Conservation (phyloP, 2,888 invertebrate species). For the Eupithecia exiguata region DNA sequence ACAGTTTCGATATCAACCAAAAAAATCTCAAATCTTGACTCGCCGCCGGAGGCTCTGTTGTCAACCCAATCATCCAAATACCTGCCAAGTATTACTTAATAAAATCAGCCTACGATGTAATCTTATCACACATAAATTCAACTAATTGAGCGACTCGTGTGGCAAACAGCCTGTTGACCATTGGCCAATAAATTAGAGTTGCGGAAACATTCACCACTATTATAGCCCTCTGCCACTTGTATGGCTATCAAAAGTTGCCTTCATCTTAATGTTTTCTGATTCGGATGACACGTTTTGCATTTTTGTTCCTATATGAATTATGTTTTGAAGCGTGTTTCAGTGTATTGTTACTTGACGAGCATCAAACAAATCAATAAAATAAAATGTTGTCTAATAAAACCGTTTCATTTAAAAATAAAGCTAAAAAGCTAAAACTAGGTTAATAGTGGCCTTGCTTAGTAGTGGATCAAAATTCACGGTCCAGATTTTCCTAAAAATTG, state of each 20-base stretch:
- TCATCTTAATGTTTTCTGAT: neutral
- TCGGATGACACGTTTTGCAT: neutral
- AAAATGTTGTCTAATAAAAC: too few species aligned
- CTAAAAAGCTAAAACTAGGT: too few species aligned
- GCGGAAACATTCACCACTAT: slow-evolving; percentile 35
- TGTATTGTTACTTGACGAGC: neutral
- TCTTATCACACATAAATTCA: slow-evolving; percentile 11
- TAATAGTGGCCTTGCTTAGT: too few species aligned
- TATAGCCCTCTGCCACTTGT: slow-evolving; percentile 2
- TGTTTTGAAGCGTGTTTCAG: neutral
- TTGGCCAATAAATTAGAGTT: slow-evolving; percentile 45
- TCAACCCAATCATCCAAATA: neutral
- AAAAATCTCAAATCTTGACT: neutral
- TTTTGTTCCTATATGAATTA: neutral
- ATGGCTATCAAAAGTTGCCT: neutral
- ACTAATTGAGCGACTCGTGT: slow-evolving; percentile 26
- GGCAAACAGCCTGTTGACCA: slow-evolving; percentile 28
- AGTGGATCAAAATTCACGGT: too few species aligned
- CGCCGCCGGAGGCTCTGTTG: neutral
- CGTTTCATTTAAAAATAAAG: too few species aligned
- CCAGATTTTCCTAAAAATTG: neutral
- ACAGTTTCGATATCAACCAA: neutral
- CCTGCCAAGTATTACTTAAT: neutral
- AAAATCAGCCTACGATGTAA: neutral
- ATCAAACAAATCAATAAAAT: neutral